A percentile compares a stretch with the other conserved stretches of the same genome.
These are phyloP conservation scores for Plebejus anna DNA, from an alignment of 2,888 invertebrate genomes.

Conservation along the genomic window DNA sequence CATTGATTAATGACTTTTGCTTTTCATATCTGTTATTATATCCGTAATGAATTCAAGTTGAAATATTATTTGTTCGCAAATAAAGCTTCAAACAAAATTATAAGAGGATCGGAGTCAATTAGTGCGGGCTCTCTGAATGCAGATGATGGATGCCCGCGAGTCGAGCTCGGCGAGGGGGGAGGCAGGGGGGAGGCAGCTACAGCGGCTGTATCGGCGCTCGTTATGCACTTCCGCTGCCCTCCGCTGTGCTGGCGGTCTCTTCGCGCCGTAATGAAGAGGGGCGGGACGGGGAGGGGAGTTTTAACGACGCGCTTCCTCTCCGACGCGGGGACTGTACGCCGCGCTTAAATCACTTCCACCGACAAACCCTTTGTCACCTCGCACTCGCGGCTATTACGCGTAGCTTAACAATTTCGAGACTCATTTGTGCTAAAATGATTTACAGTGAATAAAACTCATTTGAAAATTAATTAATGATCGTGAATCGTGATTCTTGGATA, in stretches of 20 bases:
- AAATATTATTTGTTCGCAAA: background rate
- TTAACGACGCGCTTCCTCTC: constrained; percentile 15
- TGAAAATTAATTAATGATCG: background rate
- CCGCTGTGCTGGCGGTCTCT: constrained; percentile 10
- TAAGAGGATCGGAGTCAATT: constrained; percentile 13
- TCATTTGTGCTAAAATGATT: background rate
- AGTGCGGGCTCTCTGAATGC: background rate
- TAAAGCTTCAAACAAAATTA: background rate
- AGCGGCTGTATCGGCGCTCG: background rate
- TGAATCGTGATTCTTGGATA: background rate
- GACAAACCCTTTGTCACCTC: constrained; percentile 2
- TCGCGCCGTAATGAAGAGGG: background rate
- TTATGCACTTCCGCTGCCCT: constrained; percentile 16
- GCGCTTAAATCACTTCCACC: constrained; percentile 17
- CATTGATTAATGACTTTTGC: background rate
- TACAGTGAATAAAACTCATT: background rate
- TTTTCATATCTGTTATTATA: background rate
- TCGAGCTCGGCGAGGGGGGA: background rate
- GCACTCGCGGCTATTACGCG: background rate
- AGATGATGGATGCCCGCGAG: constrained; percentile 9
- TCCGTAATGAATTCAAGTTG: background rate
- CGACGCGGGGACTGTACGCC: background rate
- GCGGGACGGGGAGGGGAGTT: background rate
- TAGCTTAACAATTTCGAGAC: background rate
- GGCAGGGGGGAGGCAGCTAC: background rate